Conservation (phyloP, 2,888 invertebrate genomes). For the Carcina quercana region DNA sequence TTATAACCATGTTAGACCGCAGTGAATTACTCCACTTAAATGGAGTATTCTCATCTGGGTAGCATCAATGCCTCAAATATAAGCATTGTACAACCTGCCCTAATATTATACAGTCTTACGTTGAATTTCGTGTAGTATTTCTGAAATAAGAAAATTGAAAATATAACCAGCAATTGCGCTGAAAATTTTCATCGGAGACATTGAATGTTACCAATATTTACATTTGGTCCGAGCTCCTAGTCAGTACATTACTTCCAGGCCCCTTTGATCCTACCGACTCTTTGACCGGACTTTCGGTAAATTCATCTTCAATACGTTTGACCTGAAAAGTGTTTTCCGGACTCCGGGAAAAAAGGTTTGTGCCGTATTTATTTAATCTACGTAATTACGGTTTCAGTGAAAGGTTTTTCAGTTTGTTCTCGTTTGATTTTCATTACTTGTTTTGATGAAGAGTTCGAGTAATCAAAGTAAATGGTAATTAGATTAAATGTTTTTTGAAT, state of each 20-base stretch:
- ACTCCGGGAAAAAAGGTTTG: slow-evolving; percentile 16
- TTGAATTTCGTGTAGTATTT: no score
- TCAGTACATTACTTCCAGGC: slow-evolving; percentile 21
- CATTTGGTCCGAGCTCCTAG: slow-evolving; percentile 25
- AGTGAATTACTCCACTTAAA: no score
- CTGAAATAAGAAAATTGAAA: not conserved
- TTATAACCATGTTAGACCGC: no score
- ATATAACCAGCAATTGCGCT: slow-evolving; percentile 13
- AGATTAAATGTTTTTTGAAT: no score
- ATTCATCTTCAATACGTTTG: slow-evolving; percentile 38
- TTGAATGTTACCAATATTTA: slow-evolving; percentile 32
- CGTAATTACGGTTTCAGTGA: slow-evolving; percentile 8
- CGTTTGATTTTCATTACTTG: not conserved
- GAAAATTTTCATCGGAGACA: slow-evolving; percentile 21
- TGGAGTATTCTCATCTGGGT: no score
- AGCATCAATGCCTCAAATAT: no score
- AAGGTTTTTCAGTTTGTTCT: no score
- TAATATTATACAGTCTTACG: no score
- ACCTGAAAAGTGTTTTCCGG: slow-evolving; percentile 26
- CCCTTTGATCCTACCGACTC: slow-evolving; percentile 38
- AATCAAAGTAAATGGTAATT: no score
- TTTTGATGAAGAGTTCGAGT: no score
- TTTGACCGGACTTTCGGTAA: slow-evolving; percentile 38
- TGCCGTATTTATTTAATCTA: slow-evolving; percentile 8
- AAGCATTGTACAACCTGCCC: no score